These are phyloP conservation scores for Sus cebifrons DNA, from an alignment of 2,797 vertebrate genomes.

Conservation along the genomic window DNA sequence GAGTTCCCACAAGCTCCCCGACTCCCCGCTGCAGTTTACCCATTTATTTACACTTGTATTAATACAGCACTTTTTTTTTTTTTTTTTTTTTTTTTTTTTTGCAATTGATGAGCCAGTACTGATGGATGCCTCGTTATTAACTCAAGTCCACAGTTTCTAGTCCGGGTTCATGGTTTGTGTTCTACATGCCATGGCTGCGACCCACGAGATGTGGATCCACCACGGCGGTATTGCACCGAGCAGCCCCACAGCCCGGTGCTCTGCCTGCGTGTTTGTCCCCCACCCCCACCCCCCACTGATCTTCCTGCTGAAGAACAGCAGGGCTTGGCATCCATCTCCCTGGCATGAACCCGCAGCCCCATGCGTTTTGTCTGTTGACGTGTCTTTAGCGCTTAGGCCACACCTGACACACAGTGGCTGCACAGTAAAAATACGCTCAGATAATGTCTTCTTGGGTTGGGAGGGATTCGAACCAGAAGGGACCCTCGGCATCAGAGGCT, in stretches of 20 bases:
- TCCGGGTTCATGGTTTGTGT: background rate
- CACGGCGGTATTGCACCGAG: too few species aligned
- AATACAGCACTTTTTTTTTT: background rate
- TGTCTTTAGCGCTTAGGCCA: background rate
- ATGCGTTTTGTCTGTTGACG: background rate
- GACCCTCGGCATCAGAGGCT: background rate
- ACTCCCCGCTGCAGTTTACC: background rate
- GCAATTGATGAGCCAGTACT: background rate
- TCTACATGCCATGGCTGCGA: background rate
- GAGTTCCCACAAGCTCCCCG: background rate
- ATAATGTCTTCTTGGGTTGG: background rate
- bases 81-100: background rate
- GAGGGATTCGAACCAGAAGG: background rate
- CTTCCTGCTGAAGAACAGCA: background rate
- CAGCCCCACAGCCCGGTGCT: background rate
- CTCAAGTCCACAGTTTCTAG: background rate
- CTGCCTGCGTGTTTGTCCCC: fast-evolving
- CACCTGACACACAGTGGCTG: too few species aligned
- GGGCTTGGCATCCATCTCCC: background rate
- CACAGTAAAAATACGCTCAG: background rate
- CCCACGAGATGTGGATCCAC: background rate
- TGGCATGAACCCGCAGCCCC: background rate
- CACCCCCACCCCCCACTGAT: background rate
- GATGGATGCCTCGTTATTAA: background rate
- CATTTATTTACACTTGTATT: background rate